Base-by-base conservation (phyloP, 2,113 vertebrate species). In the Brachypodius melanocephalos region DNA sequence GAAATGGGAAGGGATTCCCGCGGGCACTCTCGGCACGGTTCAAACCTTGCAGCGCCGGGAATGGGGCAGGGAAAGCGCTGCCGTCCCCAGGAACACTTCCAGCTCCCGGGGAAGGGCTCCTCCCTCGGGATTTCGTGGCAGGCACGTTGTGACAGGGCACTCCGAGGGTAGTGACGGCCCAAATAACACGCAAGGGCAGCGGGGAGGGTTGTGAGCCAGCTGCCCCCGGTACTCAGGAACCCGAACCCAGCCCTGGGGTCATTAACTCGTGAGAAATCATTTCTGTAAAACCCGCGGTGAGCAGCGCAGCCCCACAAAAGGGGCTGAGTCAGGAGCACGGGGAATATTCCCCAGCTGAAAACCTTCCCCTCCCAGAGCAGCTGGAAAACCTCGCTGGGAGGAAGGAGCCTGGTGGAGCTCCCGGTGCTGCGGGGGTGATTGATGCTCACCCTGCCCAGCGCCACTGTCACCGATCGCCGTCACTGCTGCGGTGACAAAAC, bases 121-220 rank as follows among this genome's bases (percentile, higher is more conserved):
- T 94, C 77, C 90, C 51, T 72, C 1, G 11, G 49, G n/a, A 7
- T 63, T 91, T 79, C 0, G 3, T 2, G 32, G 68, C 3, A 62
- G 84, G 81, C 63, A 52, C 9, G 14, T 67, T 40, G 66, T 14
- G 82, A 16, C 76, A 67, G 52, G n/a, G 79, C 67, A 4, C n/a
- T 2, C 13, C 1, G 1, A 3, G 17, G 54, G 62, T 0, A 14
- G 31, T 2, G 32, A 19, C 0, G 0, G 26, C 34, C 42, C 66
- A 6, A 32, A 5, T 0, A 11, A 25, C 43, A 10, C 13, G 81
- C n/a, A 8, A 34, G 42, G 48, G 84, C 84, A 29, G 49, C 21
- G 2, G 2, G 3, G 29, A 51, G 36, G 67, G 62, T 0, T 24
- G 48, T 2, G n/a, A 58, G 32, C 25, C 45, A 32, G 65, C 89